These are phyloP conservation scores for Nycticryphes semicollaris DNA, from an alignment of 2,113 vertebrate species.

Conservation along the genomic window DNA sequence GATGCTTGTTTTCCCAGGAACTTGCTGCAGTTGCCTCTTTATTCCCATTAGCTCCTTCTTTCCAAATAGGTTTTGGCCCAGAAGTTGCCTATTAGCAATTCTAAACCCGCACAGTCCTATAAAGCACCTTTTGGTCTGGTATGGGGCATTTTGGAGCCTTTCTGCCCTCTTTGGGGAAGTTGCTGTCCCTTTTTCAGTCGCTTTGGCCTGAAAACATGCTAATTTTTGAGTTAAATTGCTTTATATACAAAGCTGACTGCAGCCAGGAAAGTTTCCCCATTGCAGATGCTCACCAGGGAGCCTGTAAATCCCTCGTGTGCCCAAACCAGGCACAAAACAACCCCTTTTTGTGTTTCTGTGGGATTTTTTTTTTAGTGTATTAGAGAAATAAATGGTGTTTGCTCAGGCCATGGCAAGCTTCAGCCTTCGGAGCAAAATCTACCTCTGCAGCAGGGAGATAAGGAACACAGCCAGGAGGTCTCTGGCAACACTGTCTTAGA, in stretches of 20 bases:
- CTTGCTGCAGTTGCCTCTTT: neutral
- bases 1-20: neutral
- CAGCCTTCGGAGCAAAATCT: neutral
- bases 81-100: neutral
- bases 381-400: neutral
- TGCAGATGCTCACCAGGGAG: neutral
- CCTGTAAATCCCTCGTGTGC: neutral
- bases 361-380: neutral
- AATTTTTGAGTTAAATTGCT: neutral
- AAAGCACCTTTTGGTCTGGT: neutral
- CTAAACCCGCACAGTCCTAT: neutral
- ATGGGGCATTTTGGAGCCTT: neutral
- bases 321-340: neutral
- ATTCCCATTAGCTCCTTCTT: neutral
- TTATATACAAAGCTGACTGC: neutral
- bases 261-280: neutral
- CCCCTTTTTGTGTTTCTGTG: neutral
- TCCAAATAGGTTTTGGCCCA: fast-evolving
- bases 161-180: neutral
- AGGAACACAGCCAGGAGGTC: neutral
- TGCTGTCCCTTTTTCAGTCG: neutral
- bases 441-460: neutral
- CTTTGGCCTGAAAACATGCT: neutral
- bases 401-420: neutral
- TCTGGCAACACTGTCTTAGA: neutral